Evolutionary conservation across 2,888 invertebrate species (phyloP).

Genomic region (Tipula unca): DNA sequence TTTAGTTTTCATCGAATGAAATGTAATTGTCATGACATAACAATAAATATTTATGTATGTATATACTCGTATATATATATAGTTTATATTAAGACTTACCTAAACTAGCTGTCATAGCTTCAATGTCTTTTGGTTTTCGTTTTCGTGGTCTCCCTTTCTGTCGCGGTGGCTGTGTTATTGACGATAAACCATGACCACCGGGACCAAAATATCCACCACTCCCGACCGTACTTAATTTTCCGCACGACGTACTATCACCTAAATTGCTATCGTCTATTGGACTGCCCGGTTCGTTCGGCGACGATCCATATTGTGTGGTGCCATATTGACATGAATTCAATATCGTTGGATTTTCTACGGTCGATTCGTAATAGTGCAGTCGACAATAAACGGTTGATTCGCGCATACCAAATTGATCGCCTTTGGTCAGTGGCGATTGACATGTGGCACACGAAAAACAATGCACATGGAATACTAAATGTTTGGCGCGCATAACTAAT

Average conservation of each 20-base stretch:
- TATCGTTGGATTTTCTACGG: constrained; percentile 36
- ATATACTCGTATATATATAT: too few species aligned
- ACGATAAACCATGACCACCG: constrained; percentile 47
- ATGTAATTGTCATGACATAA: not conserved
- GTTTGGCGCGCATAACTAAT: constrained; percentile 89
- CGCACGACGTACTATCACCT: constrained; percentile 21
- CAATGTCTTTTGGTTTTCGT: constrained; percentile 84
- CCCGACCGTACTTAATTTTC: constrained; percentile 36
- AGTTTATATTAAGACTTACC: constrained; percentile 53
- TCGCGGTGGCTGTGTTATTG: constrained; percentile 56
- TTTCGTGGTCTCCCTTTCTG: constrained; percentile 91
- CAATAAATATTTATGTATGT: not conserved
- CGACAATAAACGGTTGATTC: constrained; percentile 79
- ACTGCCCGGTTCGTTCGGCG: constrained; percentile 41
- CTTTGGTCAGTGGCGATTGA: constrained; percentile 77
- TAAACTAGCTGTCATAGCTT: constrained; percentile 75
- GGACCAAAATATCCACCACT: constrained; percentile 47
- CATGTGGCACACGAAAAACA: constrained; percentile 92
- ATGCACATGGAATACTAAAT: constrained; percentile 87
- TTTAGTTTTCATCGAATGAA: not conserved
- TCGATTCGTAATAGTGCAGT: constrained; percentile 39
- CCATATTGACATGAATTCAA: constrained; percentile 46
- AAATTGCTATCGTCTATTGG: constrained; percentile 32
- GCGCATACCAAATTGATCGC: constrained; percentile 90
- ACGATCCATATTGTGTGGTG: constrained; percentile 43